Conservation (phyloP, 1,140 invertebrate species). For the Scaptomyza pallida region DNA sequence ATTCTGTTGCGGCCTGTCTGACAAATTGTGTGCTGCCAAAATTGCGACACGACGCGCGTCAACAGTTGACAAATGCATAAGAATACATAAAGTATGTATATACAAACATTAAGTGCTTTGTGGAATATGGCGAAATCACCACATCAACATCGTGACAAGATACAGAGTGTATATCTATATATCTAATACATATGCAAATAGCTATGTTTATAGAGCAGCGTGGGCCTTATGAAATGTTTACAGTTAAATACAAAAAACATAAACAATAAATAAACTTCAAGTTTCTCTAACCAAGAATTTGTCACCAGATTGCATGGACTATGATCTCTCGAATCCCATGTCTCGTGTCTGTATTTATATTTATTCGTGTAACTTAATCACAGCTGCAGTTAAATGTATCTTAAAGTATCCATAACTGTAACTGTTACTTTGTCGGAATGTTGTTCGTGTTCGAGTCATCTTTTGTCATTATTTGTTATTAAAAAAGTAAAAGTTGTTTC, state of each 20-base stretch:
- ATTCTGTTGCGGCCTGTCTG: conserved; percentile 11
- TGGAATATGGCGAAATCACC: conserved; percentile 66
- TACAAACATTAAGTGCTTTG: conserved; percentile 33
- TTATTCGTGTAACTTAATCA: conserved; percentile 19
- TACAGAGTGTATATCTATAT: conserved; percentile 10
- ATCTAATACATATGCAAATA: conserved; percentile 15
- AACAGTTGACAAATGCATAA: conserved; percentile 75
- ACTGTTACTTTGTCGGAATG: conserved; percentile 12
- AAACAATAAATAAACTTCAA: conserved; percentile 15
- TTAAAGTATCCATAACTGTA: conserved; percentile 17
- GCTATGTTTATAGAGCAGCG: conserved; percentile 25
- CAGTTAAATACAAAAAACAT: conserved; percentile 30
- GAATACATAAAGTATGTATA: too few species aligned
- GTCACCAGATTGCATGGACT: conserved; percentile 19
- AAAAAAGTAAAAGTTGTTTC: conserved; percentile 81
- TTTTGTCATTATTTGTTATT: conserved; percentile 51
- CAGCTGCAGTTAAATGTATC: neutral
- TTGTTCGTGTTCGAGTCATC: conserved; percentile 12
- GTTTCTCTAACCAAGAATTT: conserved; percentile 69
- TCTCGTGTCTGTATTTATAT: conserved; percentile 11
- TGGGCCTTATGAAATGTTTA: conserved; percentile 69
- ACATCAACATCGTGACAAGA: conserved; percentile 36
- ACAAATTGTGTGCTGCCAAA: conserved; percentile 75
- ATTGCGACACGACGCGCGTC: conserved; percentile 67
- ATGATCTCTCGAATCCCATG: neutral